These are phyloP conservation scores for Aix galericulata DNA, from an alignment of 2,113 vertebrate genomes.

Conservation along the genomic window DNA sequence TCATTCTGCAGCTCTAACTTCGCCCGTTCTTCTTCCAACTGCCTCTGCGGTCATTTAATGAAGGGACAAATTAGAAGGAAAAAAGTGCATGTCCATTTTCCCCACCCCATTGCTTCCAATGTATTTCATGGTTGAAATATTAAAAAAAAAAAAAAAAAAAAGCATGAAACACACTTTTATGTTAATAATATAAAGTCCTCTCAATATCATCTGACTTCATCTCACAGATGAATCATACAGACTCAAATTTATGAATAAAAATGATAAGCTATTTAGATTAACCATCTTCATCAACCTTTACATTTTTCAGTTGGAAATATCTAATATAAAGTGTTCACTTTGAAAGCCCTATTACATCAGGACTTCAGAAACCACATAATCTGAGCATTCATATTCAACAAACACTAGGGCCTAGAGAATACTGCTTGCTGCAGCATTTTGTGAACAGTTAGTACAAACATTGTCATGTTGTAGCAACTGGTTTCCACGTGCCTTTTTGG, in stretches of 20 bases:
- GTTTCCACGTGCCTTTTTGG: neutral
- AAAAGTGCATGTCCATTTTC: fast-evolving
- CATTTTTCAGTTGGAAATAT: neutral
- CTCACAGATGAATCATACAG: neutral
- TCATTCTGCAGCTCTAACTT: conserved; percentile 58
- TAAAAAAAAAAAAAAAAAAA: neutral
- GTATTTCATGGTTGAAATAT: neutral
- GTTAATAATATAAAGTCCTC: neutral
- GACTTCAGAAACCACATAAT: neutral
- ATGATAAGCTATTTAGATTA: neutral
- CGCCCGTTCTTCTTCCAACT: conserved; percentile 52
- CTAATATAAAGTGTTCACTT: neutral
- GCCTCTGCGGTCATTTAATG: neutral
- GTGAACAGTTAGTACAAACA: neutral
- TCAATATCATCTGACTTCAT: neutral
- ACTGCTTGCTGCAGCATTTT: neutral
- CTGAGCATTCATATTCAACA: neutral
- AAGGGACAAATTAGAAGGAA: neutral
- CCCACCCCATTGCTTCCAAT: neutral
- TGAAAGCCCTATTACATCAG: neutral
- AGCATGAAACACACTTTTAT: neutral
- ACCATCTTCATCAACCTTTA: neutral
- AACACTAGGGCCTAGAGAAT: neutral
- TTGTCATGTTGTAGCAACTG: neutral
- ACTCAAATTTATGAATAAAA: neutral